Conservation (phyloP, 2,113 vertebrate species). For the Urocolius indicus region DNA sequence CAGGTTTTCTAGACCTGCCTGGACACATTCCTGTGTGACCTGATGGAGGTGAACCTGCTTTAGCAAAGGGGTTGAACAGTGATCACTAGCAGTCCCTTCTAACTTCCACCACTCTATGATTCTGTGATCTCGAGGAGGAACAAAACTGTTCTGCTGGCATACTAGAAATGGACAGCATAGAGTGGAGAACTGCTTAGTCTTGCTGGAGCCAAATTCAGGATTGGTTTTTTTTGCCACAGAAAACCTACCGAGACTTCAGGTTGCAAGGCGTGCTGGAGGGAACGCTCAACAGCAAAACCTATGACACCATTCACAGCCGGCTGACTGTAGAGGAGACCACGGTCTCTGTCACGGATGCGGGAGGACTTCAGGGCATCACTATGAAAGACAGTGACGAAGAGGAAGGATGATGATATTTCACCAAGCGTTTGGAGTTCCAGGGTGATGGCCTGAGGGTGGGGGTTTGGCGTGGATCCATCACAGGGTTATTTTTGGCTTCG, state of each 20-base stretch:
- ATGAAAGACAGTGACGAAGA: constrained; percentile 98
- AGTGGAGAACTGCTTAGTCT: not conserved
- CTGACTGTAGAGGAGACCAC: constrained; percentile 93
- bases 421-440: not conserved
- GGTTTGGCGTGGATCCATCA: no score
- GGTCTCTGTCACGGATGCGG: constrained; percentile 83
- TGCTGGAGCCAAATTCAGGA: not conserved
- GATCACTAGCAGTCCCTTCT: no score
- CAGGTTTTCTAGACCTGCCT: no score
- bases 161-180: not conserved
- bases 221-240: constrained; percentile 78
- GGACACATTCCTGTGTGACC: no score
- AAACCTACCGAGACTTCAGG: constrained; percentile 95
- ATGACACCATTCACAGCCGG: constrained; percentile 90
- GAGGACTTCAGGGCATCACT: constrained; percentile 91
- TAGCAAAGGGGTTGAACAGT: no score
- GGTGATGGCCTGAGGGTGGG: not conserved
- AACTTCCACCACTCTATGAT: no score
- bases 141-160: not conserved
- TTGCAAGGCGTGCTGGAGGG: constrained; percentile 91
- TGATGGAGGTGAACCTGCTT: no score
- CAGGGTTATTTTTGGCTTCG: not conserved
- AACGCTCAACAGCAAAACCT: constrained; percentile 91
- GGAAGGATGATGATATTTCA: constrained; percentile 77
- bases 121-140: not conserved